Base-by-base conservation (phyloP, 2,888 invertebrate genomes). In the Cryptocephalus moraei region DNA sequence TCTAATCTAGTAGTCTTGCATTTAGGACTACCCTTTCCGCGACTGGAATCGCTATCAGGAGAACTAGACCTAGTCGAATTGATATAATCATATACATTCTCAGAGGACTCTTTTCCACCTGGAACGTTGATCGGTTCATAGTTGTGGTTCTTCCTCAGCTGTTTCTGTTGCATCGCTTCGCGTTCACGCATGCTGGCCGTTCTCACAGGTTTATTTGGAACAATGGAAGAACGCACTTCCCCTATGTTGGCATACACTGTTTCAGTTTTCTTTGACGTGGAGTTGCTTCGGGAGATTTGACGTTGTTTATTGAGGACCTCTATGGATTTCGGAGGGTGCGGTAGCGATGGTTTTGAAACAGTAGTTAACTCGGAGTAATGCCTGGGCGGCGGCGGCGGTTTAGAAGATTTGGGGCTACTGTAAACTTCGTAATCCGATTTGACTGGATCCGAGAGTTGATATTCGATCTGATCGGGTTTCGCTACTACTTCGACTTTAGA, bases 111-210 rank as follows among this genome's bases (percentile, higher is more conserved):
- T 46, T 63, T 63, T 33, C 59, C 55, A 9, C 57, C 56, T 41
- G 56, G 52, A n/a, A 59, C 53, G 33, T 63, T 58, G n/a, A 65
- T 58, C 1, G 62, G 63, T 52, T 67, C 67, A 52, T 69, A 68
- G 48, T 60, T 61, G 45, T 62, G 56, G 11, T 54, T 56, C 32
- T 62, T 60, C 43, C 61, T 57, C 45, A 61, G 55, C 43, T 65
- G 62, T 49, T 64, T 73, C 64, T 82, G 81, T 57, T 81, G 67
- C 57, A 80, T 78, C 4, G 82, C 80, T 69, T 84, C 83, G 49
- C 84, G 76, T 69, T 87, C 89, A 57, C 89, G 76, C 84, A 91
- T 86, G 66, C 90, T 90, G 40, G 89, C 87, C 12, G 88, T 88
- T 53, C 91, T 75, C 67, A 89, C 88, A 11, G 90, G 91, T 69